These are phyloP conservation scores for Bruchidius siliquastri DNA, from an alignment of 2,888 invertebrate species.

Conservation along the genomic window DNA sequence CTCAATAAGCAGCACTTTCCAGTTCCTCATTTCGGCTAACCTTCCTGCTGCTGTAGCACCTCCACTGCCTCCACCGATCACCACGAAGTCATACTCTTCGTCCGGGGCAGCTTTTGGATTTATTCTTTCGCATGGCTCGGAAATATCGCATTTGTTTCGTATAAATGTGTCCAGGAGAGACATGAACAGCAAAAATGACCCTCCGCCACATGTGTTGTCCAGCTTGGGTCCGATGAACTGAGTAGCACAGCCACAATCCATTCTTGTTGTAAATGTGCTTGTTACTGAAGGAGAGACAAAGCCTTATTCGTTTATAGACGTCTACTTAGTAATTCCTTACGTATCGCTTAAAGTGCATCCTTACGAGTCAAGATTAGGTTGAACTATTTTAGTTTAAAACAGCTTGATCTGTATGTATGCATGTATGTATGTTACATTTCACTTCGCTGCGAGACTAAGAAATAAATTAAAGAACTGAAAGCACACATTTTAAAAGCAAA, in stretches of 20 bases:
- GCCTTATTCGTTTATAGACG: no score
- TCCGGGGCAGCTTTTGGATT: constrained; percentile 47
- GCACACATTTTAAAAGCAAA: no score
- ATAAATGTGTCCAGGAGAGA: constrained; percentile 59
- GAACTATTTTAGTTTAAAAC: no score
- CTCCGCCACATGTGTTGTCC: constrained; percentile 54
- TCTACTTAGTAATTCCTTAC: no score
- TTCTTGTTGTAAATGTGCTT: no score
- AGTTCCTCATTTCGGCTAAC: constrained; percentile 59
- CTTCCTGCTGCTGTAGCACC: constrained; percentile 62
- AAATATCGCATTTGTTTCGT: constrained; percentile 54
- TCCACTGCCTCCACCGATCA: constrained; percentile 63
- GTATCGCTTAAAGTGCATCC: no score
- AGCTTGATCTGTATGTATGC: no score
- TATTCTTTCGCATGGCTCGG: constrained; percentile 59
- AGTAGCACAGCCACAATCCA: constrained; percentile 55
- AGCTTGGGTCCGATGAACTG: constrained; percentile 53
- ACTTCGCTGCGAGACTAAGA: no score
- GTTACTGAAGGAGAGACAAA: no score
- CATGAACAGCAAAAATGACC: constrained; percentile 63
- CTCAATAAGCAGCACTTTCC: constrained; percentile 68
- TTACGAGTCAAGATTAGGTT: no score
- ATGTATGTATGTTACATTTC: no score
- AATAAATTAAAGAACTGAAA: no score
- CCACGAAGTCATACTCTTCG: constrained; percentile 61